Base-by-base conservation (phyloP, 53 echinoderm and acorn worm genomes). In the Holothuria scabra region DNA sequence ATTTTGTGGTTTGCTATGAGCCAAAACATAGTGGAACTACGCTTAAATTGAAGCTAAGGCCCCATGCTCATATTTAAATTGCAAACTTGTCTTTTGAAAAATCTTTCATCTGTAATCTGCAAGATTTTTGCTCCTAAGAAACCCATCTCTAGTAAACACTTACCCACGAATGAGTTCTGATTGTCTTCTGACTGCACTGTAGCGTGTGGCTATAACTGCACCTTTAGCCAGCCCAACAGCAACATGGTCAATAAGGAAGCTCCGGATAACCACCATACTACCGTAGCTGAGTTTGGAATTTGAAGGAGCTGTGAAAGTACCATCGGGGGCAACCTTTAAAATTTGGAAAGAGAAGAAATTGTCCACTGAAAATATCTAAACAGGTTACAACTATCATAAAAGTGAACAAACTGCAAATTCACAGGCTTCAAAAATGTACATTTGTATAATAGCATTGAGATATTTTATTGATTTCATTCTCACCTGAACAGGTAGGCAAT, bases 141-240 rank as follows among this genome's bases (percentile, higher is more conserved):
- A 52, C 18, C 18, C 52, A 14, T 3, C 3, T 52, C 18, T 52
- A 18, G 14, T 52, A 52, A 52, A 8, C 18, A 52, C 84, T 87
- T 83, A 94, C 99, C 99, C 94, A 35, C 91, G 91, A 26, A 90
- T 82, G 66, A 99, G 56, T 58, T 99, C 99, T 0, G 99, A 94
- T 84, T 99, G 99, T 57, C 91, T 74, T 52, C 99, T 85, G 20
- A 99, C 91, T 4, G 91, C 91, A 67, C 99, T 99, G 89, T 99
- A 99, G 66, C 99, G 90, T n/a, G 91, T 89, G 4, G 94, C 91
- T 35, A 99, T 99, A 62, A 88, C 89, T 4, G 85, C 64, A 16
- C 90, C 99, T 69, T 84, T 89, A 11, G 94, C 89, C 62, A 99
- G 48, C 56, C 33, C 35, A 28, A 61, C 61, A 14, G 92, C 99